These are phyloP conservation scores for Araneus ventricosus DNA, from an alignment of 1,140 invertebrate genomes.

Conservation along the genomic window DNA sequence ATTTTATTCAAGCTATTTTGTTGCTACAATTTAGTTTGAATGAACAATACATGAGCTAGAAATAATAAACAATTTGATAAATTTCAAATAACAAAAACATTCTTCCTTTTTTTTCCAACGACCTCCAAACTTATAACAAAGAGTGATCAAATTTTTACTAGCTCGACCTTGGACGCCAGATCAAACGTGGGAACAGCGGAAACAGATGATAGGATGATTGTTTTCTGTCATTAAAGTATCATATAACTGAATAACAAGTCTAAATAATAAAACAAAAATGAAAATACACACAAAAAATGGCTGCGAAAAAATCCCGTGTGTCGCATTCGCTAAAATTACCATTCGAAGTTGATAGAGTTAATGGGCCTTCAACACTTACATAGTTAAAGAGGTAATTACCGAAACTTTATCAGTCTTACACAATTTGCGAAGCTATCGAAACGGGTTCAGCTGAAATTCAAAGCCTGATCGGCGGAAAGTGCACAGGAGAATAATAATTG, in stretches of 20 bases:
- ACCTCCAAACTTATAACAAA: constrained; percentile 16
- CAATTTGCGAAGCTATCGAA: constrained; percentile 10
- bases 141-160: neutral
- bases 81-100: neutral
- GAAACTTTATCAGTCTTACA: constrained; percentile 24
- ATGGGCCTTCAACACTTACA: neutral
- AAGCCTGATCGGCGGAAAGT: neutral
- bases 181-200: constrained; percentile 1
- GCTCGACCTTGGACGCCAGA: neutral
- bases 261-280: neutral
- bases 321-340: neutral
- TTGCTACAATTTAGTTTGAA: neutral
- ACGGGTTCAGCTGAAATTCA: neutral
- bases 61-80: no score
- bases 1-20: no score
- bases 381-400: neutral
- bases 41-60: no score
- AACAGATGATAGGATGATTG: neutral
- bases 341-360: constrained; percentile 5
- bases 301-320: neutral
- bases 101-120: neutral
- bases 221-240: neutral
- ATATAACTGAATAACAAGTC: neutral
- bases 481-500: constrained; percentile 9
- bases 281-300: neutral